These are phyloP conservation scores for Lophura swinhoii DNA, from an alignment of 2,797 vertebrate genomes.

Conservation along the genomic window DNA sequence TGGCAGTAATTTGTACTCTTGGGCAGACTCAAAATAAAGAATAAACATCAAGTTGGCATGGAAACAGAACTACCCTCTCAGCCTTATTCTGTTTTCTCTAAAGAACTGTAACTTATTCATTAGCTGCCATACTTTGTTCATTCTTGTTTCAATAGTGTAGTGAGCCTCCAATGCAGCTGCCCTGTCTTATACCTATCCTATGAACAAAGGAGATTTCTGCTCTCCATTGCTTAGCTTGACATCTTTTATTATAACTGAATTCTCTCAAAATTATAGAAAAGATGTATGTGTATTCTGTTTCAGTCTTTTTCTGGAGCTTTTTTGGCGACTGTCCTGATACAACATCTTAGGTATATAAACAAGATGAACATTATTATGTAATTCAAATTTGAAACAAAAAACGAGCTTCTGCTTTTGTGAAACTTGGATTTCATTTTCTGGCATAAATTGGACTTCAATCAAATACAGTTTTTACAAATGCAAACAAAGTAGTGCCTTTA, in stretches of 20 bases:
- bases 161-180: background rate
- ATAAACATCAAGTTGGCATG: conserved; percentile 34
- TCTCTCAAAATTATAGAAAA: background rate
- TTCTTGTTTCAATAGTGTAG: background rate
- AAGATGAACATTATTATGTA: background rate
- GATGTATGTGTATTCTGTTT: background rate
- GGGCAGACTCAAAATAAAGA: conserved; percentile 30
- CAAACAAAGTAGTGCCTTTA: background rate
- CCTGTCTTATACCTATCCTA: background rate
- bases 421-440: background rate
- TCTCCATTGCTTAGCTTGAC: background rate
- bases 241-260: background rate
- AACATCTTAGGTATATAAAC: background rate
- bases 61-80: conserved; percentile 11
- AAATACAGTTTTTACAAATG: conserved; percentile 17
- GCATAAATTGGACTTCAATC: background rate
- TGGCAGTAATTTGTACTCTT: conserved; percentile 44
- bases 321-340: background rate
- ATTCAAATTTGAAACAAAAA: conserved; percentile 1
- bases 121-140: background rate
- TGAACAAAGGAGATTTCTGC: background rate
- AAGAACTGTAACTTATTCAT: conserved; percentile 7
- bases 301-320: background rate
- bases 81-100: background rate
- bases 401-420: background rate